Percentiles rank a stretch among this genome's conserved stretches.
Evolutionary conservation across 2,888 invertebrate species (phyloP).

Genomic region (Brachyptera putata): DNA sequence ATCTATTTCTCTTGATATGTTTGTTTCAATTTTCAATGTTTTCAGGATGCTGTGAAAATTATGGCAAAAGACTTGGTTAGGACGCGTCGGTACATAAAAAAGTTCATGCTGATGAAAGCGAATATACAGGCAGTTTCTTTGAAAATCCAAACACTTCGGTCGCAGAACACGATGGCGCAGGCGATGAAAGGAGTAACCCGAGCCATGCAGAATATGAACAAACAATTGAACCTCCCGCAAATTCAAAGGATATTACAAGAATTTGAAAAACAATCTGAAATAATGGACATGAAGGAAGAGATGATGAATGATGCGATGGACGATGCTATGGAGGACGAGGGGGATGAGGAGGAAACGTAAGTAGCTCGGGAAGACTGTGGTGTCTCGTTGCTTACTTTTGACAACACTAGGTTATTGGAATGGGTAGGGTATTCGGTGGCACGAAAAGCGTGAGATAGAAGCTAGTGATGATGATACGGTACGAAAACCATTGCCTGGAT

Average conservation of each 20-base stretch:
- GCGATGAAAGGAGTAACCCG: slow-evolving; percentile 99
- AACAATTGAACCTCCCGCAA: slow-evolving; percentile 94
- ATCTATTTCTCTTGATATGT: too few species aligned
- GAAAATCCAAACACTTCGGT: slow-evolving; percentile 95
- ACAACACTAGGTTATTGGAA: too few species aligned
- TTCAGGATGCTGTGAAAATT: slow-evolving; percentile 95
- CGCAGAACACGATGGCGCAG: slow-evolving; percentile 98
- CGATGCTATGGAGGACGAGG: slow-evolving; percentile 98
- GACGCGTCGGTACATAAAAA: slow-evolving; percentile 91
- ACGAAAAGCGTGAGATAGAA: too few species aligned
- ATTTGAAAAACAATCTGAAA: slow-evolving; percentile 98
- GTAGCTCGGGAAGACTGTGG: too few species aligned
- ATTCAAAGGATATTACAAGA: slow-evolving; percentile 96
- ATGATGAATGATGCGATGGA: slow-evolving; percentile 99
- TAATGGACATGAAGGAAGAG: slow-evolving; percentile 99
- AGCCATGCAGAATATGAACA: slow-evolving; percentile 98
- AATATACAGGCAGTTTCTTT: slow-evolving; percentile 97
- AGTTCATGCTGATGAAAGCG: slow-evolving; percentile 99
- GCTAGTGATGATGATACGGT: too few species aligned
- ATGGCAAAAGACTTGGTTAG: slow-evolving; percentile 99
- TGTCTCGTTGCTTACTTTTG: too few species aligned
- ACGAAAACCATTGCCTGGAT: too few species aligned
- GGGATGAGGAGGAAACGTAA: slow-evolving; percentile 94
- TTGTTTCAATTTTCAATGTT: background rate
- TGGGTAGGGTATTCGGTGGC: too few species aligned